Base-by-base conservation (phyloP, 2,888 invertebrate genomes). In the Ectemnius lituratus region DNA sequence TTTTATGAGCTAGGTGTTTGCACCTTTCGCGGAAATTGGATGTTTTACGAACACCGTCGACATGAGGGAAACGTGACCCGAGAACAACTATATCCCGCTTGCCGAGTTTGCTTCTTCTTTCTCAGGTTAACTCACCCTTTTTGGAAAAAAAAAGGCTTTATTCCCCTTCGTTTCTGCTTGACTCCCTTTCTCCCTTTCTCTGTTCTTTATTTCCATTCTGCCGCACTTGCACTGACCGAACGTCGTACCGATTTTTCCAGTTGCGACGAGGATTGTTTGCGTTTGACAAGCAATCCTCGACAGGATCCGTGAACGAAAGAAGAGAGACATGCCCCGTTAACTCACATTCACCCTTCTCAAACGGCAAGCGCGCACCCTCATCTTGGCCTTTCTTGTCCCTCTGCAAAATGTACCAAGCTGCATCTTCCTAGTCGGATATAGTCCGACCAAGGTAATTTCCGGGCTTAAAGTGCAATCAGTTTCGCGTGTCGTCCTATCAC, bases 1-100 rank as follows among this genome's bases (percentile, higher is more conserved):
- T 78, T 84, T 83, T 80, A 80, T 69, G 72, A 37, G 37, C 37
- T 37, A 8, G 37, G 8, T 37, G 75, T 74, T 74, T 75, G 69
- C 75, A 70, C 73, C 76, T 77, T 74, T 58, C 64, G 63, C 72
- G 80, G 76, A 84, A 83, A 83, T 83, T 79, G 82, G 62, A 84
- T 75, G 79, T 82, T 83, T 82, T 76, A 84, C 76, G 82, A 73
- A 82, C 64, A 47, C 63, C 20, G 63, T 58, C 67, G 67, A 68
- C 58, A 66, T 23, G 60, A 23, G 57, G 65, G 16, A 67, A 83
- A 77, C 75, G 74, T 77, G 77, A 81, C 76, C 74, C n/a, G 67
- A 63, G 56, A 57, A 58, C 70, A 62, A 60, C 61, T 27, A 28
- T 46, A 47, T 59, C 49, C 23, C 47, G 37, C 56, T 28, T 57